These are phyloP conservation scores for Agrochola circellaris DNA, from an alignment of 2,888 invertebrate species.

Conservation along the genomic window DNA sequence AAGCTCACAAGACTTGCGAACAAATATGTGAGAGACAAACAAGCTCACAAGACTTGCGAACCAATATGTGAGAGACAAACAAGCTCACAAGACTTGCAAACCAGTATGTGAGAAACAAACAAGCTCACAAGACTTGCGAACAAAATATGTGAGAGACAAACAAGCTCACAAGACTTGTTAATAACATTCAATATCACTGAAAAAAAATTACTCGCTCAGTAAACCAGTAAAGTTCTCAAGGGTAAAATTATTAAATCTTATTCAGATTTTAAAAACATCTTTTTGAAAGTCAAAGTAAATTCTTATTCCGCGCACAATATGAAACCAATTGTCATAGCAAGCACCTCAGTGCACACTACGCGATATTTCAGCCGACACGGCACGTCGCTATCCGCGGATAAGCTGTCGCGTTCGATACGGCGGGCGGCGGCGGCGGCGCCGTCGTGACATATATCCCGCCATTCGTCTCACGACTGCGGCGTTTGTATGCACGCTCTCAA, in stretches of 20 bases:
- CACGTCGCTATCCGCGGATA: conserved; percentile 29
- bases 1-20: not conserved
- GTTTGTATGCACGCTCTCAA: conserved; percentile 24
- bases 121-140: too few relatives aligned
- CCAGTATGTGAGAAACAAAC: too few relatives aligned
- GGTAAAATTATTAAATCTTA: conserved; percentile 15
- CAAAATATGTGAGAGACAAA: too few relatives aligned
- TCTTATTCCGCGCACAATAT: conserved; percentile 37
- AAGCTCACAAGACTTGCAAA: too few relatives aligned
- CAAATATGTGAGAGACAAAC: not conserved
- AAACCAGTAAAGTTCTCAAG: not conserved
- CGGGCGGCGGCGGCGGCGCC: not conserved
- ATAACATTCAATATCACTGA: not conserved
- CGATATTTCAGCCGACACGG: conserved; percentile 11
- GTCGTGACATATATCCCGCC: conserved; percentile 27
- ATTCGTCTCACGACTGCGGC: conserved; percentile 33
- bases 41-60: too few relatives aligned
- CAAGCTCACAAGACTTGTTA: not conserved
- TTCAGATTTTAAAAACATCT: conserved; percentile 33
- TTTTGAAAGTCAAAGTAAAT: conserved; percentile 8
- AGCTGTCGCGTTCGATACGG: conserved; percentile 19
- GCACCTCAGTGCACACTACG: conserved; percentile 11
- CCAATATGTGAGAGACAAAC: too few relatives aligned
- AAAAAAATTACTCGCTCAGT: not conserved
- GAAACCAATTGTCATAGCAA: conserved; percentile 31